phyloP scores from a whole-genome alignment of 2,888 invertebrate genomes.

The Stenotaenia linearis region DNA sequence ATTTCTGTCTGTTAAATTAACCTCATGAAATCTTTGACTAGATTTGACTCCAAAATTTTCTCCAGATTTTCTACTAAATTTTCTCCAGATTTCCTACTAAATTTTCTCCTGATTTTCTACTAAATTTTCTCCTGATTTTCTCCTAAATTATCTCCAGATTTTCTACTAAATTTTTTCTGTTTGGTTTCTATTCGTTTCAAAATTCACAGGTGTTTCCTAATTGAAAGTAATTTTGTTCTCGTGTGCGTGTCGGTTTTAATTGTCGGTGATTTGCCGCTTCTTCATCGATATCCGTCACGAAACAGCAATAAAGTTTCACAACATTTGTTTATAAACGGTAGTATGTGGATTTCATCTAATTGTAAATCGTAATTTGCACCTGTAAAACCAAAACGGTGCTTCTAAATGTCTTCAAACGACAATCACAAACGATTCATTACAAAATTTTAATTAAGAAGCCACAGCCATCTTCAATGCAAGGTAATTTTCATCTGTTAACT shows the following conservation, averaged over 20 bases:
- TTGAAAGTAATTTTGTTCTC: background rate
- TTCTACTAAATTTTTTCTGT: too few relatives aligned
- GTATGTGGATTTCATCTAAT: slow-evolving; percentile 2
- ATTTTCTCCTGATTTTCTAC: too few relatives aligned
- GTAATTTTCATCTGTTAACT: background rate
- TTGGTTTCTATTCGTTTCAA: background rate
- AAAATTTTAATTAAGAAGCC: slow-evolving; percentile 9
- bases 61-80: too few relatives aligned
- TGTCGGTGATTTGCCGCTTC: slow-evolving; percentile 9
- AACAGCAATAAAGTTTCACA: background rate
- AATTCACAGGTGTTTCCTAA: background rate
- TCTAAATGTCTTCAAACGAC: background rate
- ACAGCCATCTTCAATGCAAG: background rate
- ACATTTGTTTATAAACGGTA: background rate
- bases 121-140: too few relatives aligned
- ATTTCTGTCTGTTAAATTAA: too few relatives aligned
- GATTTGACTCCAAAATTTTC: too few relatives aligned
- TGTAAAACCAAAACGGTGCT: background rate
- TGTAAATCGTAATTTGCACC: slow-evolving; percentile 1
- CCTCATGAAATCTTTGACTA: too few relatives aligned
- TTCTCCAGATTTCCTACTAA: too few relatives aligned
- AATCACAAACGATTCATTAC: background rate
- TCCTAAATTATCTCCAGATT: too few relatives aligned
- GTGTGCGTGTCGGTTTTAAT: background rate
- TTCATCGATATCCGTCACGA: background rate